A percentile compares a stretch with the other conserved stretches of the same genome.
phyloP scores from a whole-genome alignment of 2,113 vertebrate species.

The Sphyrna mokarran region DNA sequence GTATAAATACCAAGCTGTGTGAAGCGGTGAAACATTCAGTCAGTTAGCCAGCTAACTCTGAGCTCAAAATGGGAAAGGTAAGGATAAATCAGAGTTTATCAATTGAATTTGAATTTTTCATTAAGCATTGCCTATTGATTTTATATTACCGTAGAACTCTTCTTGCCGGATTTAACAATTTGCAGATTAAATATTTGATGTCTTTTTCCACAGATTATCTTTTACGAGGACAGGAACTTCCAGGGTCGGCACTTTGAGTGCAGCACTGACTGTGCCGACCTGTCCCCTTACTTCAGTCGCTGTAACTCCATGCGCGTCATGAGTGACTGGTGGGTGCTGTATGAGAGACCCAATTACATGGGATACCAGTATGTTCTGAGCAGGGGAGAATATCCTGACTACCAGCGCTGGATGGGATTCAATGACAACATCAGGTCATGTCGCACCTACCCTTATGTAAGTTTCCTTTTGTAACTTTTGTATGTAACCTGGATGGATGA shows the following conservation, averaged over 20 bases:
- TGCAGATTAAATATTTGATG: too few species aligned
- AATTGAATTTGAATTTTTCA: too few species aligned
- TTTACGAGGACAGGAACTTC: constrained; percentile 41
- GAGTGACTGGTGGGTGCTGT: constrained; percentile 51
- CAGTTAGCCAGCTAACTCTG: background rate
- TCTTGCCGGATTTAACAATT: too few species aligned
- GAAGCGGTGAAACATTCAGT: background rate
- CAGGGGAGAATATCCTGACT: constrained; percentile 42
- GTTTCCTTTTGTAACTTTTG: background rate
- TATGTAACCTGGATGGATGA: too few species aligned
- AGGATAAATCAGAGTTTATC: background rate
- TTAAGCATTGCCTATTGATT: too few species aligned
- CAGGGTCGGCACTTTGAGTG: constrained; percentile 42
- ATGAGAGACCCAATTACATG: constrained; percentile 49
- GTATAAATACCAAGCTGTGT: constrained; percentile 15
- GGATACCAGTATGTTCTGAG: constrained; percentile 43
- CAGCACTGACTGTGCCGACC: constrained; percentile 38
- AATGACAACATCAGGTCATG: constrained; percentile 42
- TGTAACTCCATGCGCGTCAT: constrained; percentile 41
- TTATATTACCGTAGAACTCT: background rate
- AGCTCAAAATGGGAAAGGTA: constrained; percentile 29
- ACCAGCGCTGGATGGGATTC: constrained; percentile 44
- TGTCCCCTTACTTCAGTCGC: constrained; percentile 39
- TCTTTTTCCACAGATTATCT: constrained; percentile 37
- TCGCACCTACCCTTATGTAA: constrained; percentile 38